Evolutionary conservation across 2,888 invertebrate genomes (phyloP).

Genomic region (Sinohyriopsis cumingii): DNA sequence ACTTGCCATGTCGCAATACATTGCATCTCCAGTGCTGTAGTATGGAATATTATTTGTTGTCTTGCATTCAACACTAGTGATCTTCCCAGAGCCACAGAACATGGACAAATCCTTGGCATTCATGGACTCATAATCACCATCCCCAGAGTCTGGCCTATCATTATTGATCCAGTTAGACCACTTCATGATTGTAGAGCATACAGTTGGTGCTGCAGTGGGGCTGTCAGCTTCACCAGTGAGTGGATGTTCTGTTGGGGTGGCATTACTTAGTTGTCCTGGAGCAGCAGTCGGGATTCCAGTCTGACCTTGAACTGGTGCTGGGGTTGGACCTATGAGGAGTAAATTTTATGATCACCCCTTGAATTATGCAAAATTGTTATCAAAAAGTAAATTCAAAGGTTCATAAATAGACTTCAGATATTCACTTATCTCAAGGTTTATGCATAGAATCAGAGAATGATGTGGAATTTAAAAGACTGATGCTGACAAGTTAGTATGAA

Average conservation of each 20-base stretch:
- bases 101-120: conserved; percentile 35
- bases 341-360: too few species aligned
- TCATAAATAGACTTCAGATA: too few species aligned
- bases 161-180: conserved; percentile 59
- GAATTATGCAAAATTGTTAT: too few species aligned
- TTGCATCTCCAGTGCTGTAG: conserved; percentile 48
- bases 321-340: not conserved
- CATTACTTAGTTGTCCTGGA: conserved; percentile 9
- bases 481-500: too few species aligned
- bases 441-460: too few species aligned
- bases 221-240: conserved; percentile 9
- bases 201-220: conserved; percentile 20
- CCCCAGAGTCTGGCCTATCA: conserved; percentile 29
- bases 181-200: conserved; percentile 16
- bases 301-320: not conserved
- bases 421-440: too few species aligned
- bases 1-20: conserved; percentile 75
- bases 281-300: conserved; percentile 13
- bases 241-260: conserved; percentile 18
- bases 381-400: too few species aligned
- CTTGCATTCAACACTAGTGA: conserved; percentile 62
- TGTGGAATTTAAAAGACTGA: too few species aligned
- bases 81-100: conserved; percentile 56
- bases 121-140: conserved; percentile 46
- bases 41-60: conserved; percentile 41